Base-by-base conservation (phyloP, 2,797 vertebrate genomes). In the Oreortyx pictus region DNA sequence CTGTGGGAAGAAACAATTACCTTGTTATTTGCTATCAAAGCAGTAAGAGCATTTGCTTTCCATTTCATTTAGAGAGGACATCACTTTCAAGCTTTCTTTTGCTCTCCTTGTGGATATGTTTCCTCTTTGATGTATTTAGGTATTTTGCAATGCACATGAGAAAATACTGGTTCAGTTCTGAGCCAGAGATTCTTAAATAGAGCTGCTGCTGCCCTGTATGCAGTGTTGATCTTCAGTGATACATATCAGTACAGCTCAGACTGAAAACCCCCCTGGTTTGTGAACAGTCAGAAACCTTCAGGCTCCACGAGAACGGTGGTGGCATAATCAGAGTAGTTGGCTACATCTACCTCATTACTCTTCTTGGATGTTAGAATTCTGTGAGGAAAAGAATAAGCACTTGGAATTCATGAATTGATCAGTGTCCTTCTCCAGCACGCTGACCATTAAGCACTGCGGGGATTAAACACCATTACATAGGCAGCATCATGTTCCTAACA, bases 1-100 rank as follows among this genome's bases (percentile, higher is more conserved):
- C 93, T 91, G 75, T 71, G 76, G 86, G 85, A 95, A 89, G 94
- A 80, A 93, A 94, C 96, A 88, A 85, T 96, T 96, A 96, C 85
- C 77, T 94, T 61, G 82, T 56, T 77, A 96, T 96, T 96, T 88
- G 72, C 92, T 82, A 76, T 81, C 86, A 77, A 65, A 82, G 88
- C 7, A 5, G 68, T 87, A 91, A 94, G 91, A 67, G 88, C 81
- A 39, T 88, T 57, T 56, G 92, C 91, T 91, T 96, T 96, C 96
- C 27, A 37, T 70, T 79, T 90, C 89, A 54, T 86, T 96, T 95
- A 91, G 80, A 92, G 90, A 50, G 77, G 81, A 60, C 87, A 75
- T 94, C 66, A 50, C 82, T 94, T 94, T 59, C 64, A 84, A 74
- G 93, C 49, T 77, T 77, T 83, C n/a, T 37, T 57, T 56, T 81